These are phyloP conservation scores for Drosophila obscura DNA, from an alignment of 1,140 invertebrate species.

Conservation along the genomic window DNA sequence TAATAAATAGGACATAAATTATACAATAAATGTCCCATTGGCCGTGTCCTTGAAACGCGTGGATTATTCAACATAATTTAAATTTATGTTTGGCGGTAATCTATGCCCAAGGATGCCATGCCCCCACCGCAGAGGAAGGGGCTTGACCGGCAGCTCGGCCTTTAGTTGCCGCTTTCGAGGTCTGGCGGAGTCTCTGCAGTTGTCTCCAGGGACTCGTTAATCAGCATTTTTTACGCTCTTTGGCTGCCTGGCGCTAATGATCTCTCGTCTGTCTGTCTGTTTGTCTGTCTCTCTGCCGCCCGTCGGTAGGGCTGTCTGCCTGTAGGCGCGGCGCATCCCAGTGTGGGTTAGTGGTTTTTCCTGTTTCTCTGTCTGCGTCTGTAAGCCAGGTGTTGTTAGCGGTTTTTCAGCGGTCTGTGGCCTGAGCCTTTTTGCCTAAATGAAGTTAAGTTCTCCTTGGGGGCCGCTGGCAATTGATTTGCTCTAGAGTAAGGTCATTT, in stretches of 20 bases:
- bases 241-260: slow-evolving; percentile 67
- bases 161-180: slow-evolving; percentile 5
- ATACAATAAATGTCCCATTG: slow-evolving; percentile 71
- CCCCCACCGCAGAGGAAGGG: neutral
- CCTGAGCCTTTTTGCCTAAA: slow-evolving; percentile 45
- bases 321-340: slow-evolving; percentile 3
- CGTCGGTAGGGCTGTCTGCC: slow-evolving; percentile 5
- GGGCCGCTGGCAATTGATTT: slow-evolving; percentile 17
- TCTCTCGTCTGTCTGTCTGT: slow-evolving; percentile 55
- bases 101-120: slow-evolving; percentile 33
- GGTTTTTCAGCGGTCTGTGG: slow-evolving; percentile 30
- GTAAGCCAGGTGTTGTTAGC: slow-evolving; percentile 24
- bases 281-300: neutral
- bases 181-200: slow-evolving; percentile 22
- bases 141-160: slow-evolving; percentile 37
- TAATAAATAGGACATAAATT: slow-evolving; percentile 73
- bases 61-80: slow-evolving; percentile 77
- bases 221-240: slow-evolving; percentile 76
- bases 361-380: slow-evolving; percentile 24
- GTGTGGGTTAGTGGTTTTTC: slow-evolving; percentile 27
- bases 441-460: slow-evolving; percentile 63
- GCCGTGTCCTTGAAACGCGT: slow-evolving; percentile 61
- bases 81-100: slow-evolving; percentile 70
- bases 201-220: slow-evolving; percentile 74
- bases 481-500: too few relatives aligned